Evolutionary conservation across 2,888 invertebrate genomes (phyloP), one percentile per base, ranked within the genome.

Genomic region (Malacosoma neustria): DNA sequence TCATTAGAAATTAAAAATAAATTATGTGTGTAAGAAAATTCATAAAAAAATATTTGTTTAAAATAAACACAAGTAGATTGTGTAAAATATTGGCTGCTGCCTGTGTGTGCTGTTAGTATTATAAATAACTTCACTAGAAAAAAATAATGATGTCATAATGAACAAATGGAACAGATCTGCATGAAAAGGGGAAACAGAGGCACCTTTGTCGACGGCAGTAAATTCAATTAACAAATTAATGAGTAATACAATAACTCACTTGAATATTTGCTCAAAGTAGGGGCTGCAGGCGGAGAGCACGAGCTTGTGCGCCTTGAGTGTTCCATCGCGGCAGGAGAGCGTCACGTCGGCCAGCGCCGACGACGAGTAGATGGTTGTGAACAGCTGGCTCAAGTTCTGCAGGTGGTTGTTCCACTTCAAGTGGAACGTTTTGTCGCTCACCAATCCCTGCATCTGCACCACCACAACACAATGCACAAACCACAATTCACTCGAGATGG

Each of bases 211-310:
- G 39, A 43, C 39, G 35, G 34, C 15, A 34, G 5, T 7, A 22
- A 7, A 9, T 22, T 22, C 9, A 22, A 22, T 22, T 22, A 22
- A 22, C 9, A 22, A 22, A 22, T 22, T 22, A 22, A 12, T 11
- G 14, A 31, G 12, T 14, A 12, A 6, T 22, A 22, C 9, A 6
- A 15, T 15, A n/a, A 65, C 72, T 72, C 50, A 85, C 85, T 89
- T 88, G 79, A 92, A 91, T 52, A 93, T 89, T 51, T 90, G 89
- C 64, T 92, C 91, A 72, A 93, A 93, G 68, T 92, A 93, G 36
- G 92, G 90, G 59, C 92, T 92, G 76, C 91, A 92, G 36, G 92
- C 91, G 33, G 92, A 92, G 45, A 93, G 84, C 48, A 93, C 91
- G 49, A 93, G 86, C 65, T 91, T 90, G 69, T 91, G 91, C 32